Evolutionary conservation across 1,140 invertebrate genomes (phyloP), one percentile per base, ranked within the genome.

Genomic region (Diachasmimorpha longicaudata): DNA sequence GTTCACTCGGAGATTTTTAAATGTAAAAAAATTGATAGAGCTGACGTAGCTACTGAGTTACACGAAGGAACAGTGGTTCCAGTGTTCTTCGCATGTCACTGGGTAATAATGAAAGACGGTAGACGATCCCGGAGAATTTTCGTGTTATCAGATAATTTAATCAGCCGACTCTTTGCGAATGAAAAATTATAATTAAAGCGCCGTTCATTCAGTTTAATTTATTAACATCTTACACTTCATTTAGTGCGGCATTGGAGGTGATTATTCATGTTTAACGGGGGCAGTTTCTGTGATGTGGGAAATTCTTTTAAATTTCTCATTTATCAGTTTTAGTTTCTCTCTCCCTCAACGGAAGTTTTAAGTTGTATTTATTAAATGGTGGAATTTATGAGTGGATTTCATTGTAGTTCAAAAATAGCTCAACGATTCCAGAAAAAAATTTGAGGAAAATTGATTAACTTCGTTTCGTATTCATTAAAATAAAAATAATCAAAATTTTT

Each of bases 101-200:
- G 52, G 44, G 19, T 66, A 63, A 76, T 76, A 76, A 76, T 71
- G 36, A 55, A 39, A 76, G 66, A 37, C 55, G 70, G 52, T 19
- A 42, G 42, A 39, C 74, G 52, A 63, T 48, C 36, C 23, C 36
- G 19, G 23, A 67, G 55, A 66, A 76, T 71, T 71, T 76, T 66
- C 37, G 14, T 66, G 25, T 77, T 79, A 79, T 79, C 79, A 73
- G 71, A 74, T 74, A 72, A 83, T 81, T 83, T 72, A 72, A 80
- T 79, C 77, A 44, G 31, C 66, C 36, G 66, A 13, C 31, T 39
- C 10, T 68, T 68, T n/a, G 66, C 11, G n/a, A 39, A 16, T n/a
- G 16, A 68, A 68, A 68, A 37, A 68, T 31, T 31, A 9, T 66
- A 11, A 31, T 55, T 14, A n/a, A n/a, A 6, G n/a, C n/a, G 48